These are phyloP conservation scores for Coracopsis vasa DNA, from an alignment of 2,113 vertebrate species.

Conservation along the genomic window DNA sequence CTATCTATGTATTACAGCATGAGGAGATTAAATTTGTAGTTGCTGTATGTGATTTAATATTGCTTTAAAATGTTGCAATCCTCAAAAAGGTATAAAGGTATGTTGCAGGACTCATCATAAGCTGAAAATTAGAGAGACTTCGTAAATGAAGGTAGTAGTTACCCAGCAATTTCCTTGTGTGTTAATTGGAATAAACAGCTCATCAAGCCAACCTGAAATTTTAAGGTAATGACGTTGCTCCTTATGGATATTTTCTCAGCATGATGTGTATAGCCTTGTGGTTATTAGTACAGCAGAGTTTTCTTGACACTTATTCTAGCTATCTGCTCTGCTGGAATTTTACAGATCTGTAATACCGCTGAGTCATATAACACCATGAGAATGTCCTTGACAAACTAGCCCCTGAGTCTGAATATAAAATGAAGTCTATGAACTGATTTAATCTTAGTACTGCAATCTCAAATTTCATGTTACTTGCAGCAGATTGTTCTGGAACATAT, in stretches of 20 bases:
- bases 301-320: conserved; percentile 12
- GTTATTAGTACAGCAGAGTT: conserved; percentile 41
- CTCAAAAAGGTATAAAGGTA: background rate
- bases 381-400: conserved; percentile 20
- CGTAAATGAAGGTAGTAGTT: conserved; percentile 25
- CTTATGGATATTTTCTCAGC: conserved; percentile 49
- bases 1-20: background rate
- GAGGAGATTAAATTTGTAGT: background rate
- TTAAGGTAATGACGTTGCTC: conserved; percentile 43
- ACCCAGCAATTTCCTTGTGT: conserved; percentile 28
- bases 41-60: background rate
- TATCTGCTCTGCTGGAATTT: conserved; percentile 45
- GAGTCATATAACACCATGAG: background rate
- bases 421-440: background rate
- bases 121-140: background rate
- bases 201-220: conserved; percentile 52
- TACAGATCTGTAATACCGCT: background rate
- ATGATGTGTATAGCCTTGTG: background rate
- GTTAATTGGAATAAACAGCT: conserved; percentile 65
- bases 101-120: background rate
- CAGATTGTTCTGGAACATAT: background rate
- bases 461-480: background rate
- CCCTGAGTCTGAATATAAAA: background rate
- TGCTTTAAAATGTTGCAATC: background rate
- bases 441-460: background rate